These are phyloP conservation scores for Addax nasomaculatus DNA, from an alignment of 2,113 vertebrate species.

Conservation along the genomic window DNA sequence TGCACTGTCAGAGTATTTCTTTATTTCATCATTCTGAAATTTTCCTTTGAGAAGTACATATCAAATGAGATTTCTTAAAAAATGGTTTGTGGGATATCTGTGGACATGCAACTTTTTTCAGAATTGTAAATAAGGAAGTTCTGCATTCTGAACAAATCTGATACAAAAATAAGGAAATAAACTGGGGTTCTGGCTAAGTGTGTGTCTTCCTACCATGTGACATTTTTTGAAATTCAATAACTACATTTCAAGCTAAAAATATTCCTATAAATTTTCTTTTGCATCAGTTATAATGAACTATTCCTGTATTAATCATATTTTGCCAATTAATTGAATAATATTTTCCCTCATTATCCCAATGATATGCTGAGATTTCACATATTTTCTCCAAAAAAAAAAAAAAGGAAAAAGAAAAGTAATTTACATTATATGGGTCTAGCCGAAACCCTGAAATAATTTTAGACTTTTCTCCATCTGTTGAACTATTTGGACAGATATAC, in stretches of 20 bases:
- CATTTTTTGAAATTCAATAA: neutral
- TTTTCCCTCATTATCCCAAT: neutral
- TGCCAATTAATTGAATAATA: neutral
- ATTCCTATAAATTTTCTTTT: conserved; percentile 23
- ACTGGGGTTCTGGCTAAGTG: neutral
- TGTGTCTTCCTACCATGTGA: neutral
- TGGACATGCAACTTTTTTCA: neutral
- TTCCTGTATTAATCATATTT: neutral
- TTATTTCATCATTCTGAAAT: neutral
- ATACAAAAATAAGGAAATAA: neutral
- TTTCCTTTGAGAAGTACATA: neutral
- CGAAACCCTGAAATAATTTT: conserved; percentile 20
- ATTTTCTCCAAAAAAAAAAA: neutral
- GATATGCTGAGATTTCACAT: neutral
- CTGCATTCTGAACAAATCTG: conserved; percentile 1
- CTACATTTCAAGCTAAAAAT: conserved; percentile 28
- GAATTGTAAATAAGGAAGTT: neutral
- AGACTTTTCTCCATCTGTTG: conserved; percentile 27
- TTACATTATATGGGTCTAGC: conserved; percentile 14
- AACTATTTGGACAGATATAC: conserved; percentile 38
- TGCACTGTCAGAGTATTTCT: neutral
- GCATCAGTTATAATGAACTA: neutral
- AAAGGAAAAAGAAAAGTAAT: neutral
- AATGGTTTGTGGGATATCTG: neutral
- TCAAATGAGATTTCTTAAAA: neutral